Percentiles rank a stretch among this genome's conserved stretches.
These are phyloP conservation scores for Pleuronectes platessa DNA, from an alignment of 2,113 vertebrate genomes.

Conservation along the genomic window DNA sequence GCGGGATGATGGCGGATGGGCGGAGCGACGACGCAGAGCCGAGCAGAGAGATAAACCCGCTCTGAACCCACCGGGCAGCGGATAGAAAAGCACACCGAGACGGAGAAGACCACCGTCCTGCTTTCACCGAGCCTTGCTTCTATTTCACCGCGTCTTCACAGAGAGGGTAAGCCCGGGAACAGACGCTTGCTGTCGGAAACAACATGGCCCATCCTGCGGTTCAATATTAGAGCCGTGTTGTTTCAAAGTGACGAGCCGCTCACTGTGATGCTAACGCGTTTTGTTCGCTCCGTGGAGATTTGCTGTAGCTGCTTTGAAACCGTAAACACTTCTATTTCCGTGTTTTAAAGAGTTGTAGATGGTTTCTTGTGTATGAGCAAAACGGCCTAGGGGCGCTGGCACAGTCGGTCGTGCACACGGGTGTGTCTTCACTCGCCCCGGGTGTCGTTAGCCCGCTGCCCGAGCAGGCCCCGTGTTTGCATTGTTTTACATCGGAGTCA, in stretches of 20 bases:
- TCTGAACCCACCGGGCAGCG: conserved; percentile 26
- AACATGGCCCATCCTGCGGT: conserved; percentile 1
- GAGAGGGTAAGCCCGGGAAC: conserved; percentile 65
- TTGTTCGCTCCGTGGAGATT: conserved; percentile 10
- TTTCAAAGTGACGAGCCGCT: conserved; percentile 16
- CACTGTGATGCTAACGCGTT: conserved; percentile 47
- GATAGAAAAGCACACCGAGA: conserved; percentile 28
- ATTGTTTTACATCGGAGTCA: conserved; percentile 6
- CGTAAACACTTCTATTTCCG: neutral
- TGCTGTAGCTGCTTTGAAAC: neutral
- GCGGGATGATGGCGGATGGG: conserved; percentile 59
- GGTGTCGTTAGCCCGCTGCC: conserved; percentile 20
- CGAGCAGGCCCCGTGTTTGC: conserved; percentile 40
- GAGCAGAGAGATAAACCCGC: conserved; percentile 65
- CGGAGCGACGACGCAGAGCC: conserved; percentile 49
- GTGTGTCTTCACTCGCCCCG: neutral
- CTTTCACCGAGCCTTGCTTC: conserved; percentile 19
- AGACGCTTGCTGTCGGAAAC: neutral
- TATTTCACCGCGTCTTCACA: conserved; percentile 33
- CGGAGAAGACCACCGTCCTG: conserved; percentile 14
- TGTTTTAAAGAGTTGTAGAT: neutral
- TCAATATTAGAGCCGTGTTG: conserved; percentile 5
- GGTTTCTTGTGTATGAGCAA: neutral
- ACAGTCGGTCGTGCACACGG: neutral
- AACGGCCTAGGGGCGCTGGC: neutral